phyloP scores from a whole-genome alignment of 2,113 vertebrate species.

The Pteropus alecto region DNA sequence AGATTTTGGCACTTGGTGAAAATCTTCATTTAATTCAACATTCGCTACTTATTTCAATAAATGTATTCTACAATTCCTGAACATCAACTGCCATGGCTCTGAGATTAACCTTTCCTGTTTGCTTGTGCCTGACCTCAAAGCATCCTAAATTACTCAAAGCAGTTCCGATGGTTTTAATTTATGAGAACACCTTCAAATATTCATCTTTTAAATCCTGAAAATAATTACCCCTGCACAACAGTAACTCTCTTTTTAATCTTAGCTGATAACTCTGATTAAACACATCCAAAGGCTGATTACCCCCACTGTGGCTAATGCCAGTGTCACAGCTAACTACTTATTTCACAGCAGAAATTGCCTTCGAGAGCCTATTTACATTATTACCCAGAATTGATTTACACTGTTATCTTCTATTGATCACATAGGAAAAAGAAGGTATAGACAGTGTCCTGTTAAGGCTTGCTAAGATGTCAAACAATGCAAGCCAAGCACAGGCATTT shows the following conservation, averaged over 20 bases:
- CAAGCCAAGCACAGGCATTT: not conserved
- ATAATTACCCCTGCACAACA: slow-evolving; percentile 67
- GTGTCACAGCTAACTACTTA: slow-evolving; percentile 81
- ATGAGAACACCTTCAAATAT: slow-evolving; percentile 71
- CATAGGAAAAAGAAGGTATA: slow-evolving; percentile 47
- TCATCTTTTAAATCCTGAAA: slow-evolving; percentile 70
- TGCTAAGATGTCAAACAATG: slow-evolving; percentile 46
- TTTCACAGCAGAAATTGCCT: slow-evolving; percentile 81
- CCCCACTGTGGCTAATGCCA: slow-evolving; percentile 78
- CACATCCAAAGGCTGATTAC: slow-evolving; percentile 78
- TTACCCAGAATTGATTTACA: slow-evolving; percentile 78
- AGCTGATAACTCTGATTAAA: slow-evolving; percentile 85
- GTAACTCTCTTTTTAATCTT: slow-evolving; percentile 79
- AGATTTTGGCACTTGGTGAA: not conserved
- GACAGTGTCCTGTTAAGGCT: slow-evolving; percentile 47
- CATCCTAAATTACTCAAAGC: slow-evolving; percentile 74
- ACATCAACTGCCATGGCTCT: not conserved
- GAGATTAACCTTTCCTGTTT: slow-evolving; percentile 67
- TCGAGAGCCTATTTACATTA: slow-evolving; percentile 79
- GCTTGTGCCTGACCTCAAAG: slow-evolving; percentile 36
- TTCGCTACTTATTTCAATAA: slow-evolving; percentile 14
- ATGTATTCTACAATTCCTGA: not conserved
- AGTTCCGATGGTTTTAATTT: slow-evolving; percentile 62
- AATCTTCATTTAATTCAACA: slow-evolving; percentile 15
- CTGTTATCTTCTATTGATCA: slow-evolving; percentile 72